These are phyloP conservation scores for Gallinago media DNA, from an alignment of 2,113 vertebrate genomes.

Conservation along the genomic window DNA sequence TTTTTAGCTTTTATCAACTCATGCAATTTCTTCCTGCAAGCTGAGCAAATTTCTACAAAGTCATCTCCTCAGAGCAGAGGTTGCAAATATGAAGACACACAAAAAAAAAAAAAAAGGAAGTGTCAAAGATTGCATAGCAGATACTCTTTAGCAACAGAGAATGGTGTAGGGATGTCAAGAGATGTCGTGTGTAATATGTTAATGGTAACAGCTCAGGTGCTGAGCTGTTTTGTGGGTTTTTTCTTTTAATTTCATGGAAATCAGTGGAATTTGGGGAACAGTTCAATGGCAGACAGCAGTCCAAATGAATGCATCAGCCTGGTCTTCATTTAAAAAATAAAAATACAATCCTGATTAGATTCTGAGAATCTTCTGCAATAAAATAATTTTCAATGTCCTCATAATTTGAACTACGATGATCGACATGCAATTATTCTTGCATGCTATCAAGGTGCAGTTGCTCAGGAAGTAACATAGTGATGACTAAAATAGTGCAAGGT, in stretches of 20 bases:
- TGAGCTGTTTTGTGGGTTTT: background rate
- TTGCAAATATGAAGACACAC: background rate
- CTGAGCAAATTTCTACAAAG: conserved; percentile 21
- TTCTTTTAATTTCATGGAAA: background rate
- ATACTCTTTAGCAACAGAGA: background rate
- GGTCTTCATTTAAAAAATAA: background rate
- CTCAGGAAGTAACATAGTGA: background rate
- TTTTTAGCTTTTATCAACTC: conserved; percentile 55
- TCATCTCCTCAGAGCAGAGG: background rate
- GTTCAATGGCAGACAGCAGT: background rate
- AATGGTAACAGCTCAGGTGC: background rate
- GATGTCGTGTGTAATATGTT: accelerated
- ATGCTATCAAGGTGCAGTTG: background rate
- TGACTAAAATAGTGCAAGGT: background rate
- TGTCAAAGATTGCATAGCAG: background rate
- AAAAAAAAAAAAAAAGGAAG: background rate
- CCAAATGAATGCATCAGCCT: background rate
- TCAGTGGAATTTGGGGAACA: background rate
- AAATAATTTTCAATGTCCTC: background rate
- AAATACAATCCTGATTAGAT: background rate
- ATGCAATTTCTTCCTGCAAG: conserved; percentile 38
- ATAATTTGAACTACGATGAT: background rate
- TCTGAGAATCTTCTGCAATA: background rate
- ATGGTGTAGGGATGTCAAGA: background rate
- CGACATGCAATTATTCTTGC: background rate